phyloP scores from a whole-genome alignment of 1,140 invertebrate genomes.

The Cydia pomonella region DNA sequence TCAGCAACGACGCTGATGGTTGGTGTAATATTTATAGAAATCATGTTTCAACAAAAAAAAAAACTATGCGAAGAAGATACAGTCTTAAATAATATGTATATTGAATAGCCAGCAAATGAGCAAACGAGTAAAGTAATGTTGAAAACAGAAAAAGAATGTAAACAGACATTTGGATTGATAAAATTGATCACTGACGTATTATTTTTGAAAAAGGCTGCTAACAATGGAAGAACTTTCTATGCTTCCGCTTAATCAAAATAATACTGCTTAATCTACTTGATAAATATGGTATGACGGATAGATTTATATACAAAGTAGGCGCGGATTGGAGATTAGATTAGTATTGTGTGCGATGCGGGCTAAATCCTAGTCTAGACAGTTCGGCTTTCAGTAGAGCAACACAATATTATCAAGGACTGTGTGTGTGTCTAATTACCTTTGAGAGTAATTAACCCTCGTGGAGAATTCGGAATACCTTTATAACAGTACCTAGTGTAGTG shows the following conservation, averaged over 20 bases:
- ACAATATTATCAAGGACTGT: background rate
- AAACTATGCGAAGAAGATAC: too few species aligned
- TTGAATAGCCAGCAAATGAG: too few species aligned
- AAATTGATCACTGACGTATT: too few species aligned
- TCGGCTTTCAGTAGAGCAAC: constrained; percentile 10
- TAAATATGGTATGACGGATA: background rate
- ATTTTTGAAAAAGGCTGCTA: too few species aligned
- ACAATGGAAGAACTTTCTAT: too few species aligned
- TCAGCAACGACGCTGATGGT: too few species aligned
- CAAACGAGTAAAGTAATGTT: too few species aligned
- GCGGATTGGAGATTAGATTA: background rate
- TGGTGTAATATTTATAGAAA: too few species aligned
- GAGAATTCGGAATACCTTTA: background rate
- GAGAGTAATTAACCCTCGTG: background rate
- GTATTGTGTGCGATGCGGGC: background rate
- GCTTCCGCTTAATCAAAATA: background rate
- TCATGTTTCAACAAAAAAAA: too few species aligned
- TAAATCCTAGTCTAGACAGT: constrained; percentile 1
- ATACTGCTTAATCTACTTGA: background rate
- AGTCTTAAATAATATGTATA: too few species aligned
- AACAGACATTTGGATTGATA: too few species aligned
- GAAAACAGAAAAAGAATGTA: too few species aligned
- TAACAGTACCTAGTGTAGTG: background rate
- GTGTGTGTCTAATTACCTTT: background rate
- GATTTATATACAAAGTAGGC: background rate